These are phyloP conservation scores for Drosophila mayri DNA, from an alignment of 1,140 invertebrate species.

Conservation along the genomic window DNA sequence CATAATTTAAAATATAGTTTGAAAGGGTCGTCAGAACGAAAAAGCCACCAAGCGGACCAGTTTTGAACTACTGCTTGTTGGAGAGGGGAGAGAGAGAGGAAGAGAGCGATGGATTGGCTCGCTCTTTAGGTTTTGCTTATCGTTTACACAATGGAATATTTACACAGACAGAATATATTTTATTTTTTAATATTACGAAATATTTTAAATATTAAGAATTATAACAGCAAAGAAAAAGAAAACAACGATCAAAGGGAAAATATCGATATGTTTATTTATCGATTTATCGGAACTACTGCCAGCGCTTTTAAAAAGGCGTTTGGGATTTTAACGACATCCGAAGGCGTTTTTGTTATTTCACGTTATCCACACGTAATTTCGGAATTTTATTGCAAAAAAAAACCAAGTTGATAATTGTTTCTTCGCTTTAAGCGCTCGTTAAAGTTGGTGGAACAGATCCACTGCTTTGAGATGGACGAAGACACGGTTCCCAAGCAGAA, in stretches of 20 bases:
- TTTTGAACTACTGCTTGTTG: too few species aligned
- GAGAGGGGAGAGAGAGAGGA: too few species aligned
- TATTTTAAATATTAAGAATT: background rate
- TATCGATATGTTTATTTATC: background rate
- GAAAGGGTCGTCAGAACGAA: too few species aligned
- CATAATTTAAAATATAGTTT: too few species aligned
- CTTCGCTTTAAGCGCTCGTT: constrained; percentile 3
- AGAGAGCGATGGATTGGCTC: too few species aligned
- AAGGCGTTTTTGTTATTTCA: constrained; percentile 17
- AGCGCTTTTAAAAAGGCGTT: background rate
- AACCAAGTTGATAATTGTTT: background rate
- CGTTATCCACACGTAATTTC: constrained; percentile 39
- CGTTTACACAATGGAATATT: too few species aligned
- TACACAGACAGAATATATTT: too few species aligned
- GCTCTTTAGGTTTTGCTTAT: too few species aligned
- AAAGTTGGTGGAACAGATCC: constrained; percentile 36
- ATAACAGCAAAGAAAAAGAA: background rate
- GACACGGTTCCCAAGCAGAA: constrained; percentile 57
- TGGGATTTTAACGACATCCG: constrained; percentile 5
- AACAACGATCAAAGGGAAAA: background rate
- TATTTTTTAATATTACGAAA: too few species aligned
- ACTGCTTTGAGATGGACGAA: constrained; percentile 64
- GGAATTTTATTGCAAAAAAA: constrained; percentile 22
- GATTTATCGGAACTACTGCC: background rate
- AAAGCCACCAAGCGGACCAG: too few species aligned